Conservation (phyloP, 2,113 vertebrate genomes). For the Mus spicilegus region DNA sequence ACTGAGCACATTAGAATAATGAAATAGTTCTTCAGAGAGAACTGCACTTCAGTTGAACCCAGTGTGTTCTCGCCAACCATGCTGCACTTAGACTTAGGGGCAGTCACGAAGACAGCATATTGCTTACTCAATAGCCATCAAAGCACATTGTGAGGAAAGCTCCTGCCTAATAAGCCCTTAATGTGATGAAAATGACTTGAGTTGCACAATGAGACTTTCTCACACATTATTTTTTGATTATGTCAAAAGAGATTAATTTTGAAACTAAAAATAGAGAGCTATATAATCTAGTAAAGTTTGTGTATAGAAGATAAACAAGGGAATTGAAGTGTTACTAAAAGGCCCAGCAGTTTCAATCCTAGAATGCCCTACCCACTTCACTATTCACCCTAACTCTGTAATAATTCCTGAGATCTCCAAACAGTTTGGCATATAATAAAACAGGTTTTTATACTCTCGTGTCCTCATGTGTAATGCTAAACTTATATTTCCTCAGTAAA, state of each 20-base stretch:
- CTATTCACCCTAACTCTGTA: not conserved
- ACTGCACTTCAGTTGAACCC: not conserved
- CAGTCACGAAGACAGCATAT: not conserved
- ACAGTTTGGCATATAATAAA: not conserved
- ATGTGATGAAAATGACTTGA: not conserved
- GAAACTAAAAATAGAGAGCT: not conserved
- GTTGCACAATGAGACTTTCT: not conserved
- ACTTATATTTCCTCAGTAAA: not conserved
- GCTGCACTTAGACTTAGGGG: not conserved
- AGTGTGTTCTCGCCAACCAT: not conserved
- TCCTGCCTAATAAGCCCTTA: conserved; percentile 22
- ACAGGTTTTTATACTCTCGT: not conserved
- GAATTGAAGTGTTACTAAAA: not conserved
- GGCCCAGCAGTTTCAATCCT: not conserved
- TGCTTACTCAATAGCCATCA: not conserved
- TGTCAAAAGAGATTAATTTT: conserved; percentile 6
- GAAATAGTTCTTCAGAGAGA: not conserved
- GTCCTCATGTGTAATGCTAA: conserved; percentile 26
- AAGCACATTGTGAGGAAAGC: not conserved
- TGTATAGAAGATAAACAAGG: not conserved
- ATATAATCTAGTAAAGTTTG: conserved; percentile 8
- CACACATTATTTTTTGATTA: not conserved
- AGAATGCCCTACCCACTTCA: not conserved
- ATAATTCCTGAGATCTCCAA: not conserved
- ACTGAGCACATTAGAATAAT: not conserved